These are phyloP conservation scores for Drosophila nikananu DNA, from an alignment of 1,140 invertebrate genomes.

Conservation along the genomic window DNA sequence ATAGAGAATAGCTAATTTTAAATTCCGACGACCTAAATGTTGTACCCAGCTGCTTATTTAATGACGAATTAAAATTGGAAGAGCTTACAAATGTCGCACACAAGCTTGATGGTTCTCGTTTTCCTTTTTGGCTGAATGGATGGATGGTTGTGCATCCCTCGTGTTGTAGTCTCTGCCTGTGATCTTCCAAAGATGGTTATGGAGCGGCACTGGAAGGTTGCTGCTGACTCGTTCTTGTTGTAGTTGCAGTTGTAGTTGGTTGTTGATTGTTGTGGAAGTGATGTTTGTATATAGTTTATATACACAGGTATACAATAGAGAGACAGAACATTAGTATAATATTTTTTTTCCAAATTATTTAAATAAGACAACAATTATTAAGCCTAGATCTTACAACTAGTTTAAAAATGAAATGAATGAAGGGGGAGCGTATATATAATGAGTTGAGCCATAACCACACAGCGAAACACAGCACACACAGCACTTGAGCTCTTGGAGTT, in stretches of 20 bases:
- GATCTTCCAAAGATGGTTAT: neutral
- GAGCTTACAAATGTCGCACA: conserved; percentile 67
- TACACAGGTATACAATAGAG: conserved; percentile 82
- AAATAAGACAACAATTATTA: conserved; percentile 78
- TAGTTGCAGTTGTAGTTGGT: conserved; percentile 9
- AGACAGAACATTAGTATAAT: conserved; percentile 81
- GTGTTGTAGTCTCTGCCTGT: conserved; percentile 4
- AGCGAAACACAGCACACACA: conserved; percentile 41
- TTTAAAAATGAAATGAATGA: conserved; percentile 47
- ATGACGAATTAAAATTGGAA: conserved; percentile 71
- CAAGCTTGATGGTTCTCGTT: conserved; percentile 15
- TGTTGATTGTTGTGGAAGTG: conserved; percentile 31
- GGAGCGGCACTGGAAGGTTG: neutral
- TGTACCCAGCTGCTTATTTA: conserved; percentile 25
- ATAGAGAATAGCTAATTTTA: conserved; percentile 37
- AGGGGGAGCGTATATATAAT: conserved; percentile 15
- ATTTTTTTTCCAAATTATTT: conserved; percentile 64
- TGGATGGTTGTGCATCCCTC: conserved; percentile 14
- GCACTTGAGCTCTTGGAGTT: conserved; percentile 10
- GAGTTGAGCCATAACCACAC: conserved; percentile 23
- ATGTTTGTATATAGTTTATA: conserved; percentile 75
- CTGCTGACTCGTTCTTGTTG: conserved; percentile 34
- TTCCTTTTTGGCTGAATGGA: conserved; percentile 1
- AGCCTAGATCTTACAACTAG: conserved; percentile 67
- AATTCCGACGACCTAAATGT: conserved; percentile 30